Base-by-base conservation (phyloP, 2,888 invertebrate genomes). In the Osmoderma eremita region DNA sequence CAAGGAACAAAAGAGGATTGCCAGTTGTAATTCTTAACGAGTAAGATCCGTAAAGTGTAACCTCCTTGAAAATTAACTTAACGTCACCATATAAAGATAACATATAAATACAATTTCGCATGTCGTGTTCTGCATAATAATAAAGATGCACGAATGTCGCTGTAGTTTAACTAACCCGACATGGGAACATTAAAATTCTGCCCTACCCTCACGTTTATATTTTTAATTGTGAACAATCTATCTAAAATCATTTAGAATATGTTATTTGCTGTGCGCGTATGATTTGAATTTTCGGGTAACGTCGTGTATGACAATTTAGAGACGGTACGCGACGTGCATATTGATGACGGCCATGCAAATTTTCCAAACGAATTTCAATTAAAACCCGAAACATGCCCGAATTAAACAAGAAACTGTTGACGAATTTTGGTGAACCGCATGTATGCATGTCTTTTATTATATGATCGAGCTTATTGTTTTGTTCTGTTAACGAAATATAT, bases 241-340 rank as follows among this genome's bases (percentile, higher is more conserved):
- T 61, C 58, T 61, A 61, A 61, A 61, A 61, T 61, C 45, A 61
- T 61, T 61, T 61, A 61, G 58, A 61, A 61, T 61, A 45, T 61
- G 58, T 61, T 15, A 61, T 61, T 45, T 61, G 45, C 58, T 61
- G 24, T 24, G 22, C 58, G 30, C 58, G 58, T 12, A 61, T 61
- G 30, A 45, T 45, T 61, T 61, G 36, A 61, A 61, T 45, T 61
- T 61, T 45, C 45, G 58, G 58, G 45, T 24, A 48, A 61, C 45
- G 58, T 61, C 45, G 18, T 61, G 58, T 61, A 61, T 61, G 24
- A 61, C 58, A 61, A 61, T 61, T 61, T 61, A 45, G 22, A 20
- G 58, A 61, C 30, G 30, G 45, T 61, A 61, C 58, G 58, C 58
- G 58, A 61, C 17, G 22, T 48, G 58, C 58, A 61, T 61, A 17